Base-by-base conservation (phyloP, 2,797 vertebrate species). In the Pangasius djambal region DNA sequence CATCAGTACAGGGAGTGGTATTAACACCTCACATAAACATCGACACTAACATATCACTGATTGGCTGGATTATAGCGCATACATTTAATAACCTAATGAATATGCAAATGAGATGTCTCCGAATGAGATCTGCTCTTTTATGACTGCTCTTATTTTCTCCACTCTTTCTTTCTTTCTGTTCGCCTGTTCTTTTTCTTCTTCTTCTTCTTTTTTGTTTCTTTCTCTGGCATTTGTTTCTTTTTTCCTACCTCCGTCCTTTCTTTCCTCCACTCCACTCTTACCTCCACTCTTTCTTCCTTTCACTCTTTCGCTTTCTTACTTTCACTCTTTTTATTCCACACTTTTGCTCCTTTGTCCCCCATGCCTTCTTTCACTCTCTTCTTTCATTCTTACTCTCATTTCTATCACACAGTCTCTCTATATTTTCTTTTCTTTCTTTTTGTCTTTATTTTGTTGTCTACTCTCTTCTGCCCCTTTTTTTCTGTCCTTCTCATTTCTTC, bases 61-160 rank as follows among this genome's bases (percentile, higher is more conserved):
- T 79, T 79, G 77, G 77, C 52, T 55, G 52, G 77, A 79, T 79
- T 79, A 34, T 10, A 34, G 18, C n/a, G 18, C 77, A 34, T 57
- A 37, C n/a, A 10, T 22, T 79, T 57, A 34, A 55, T 34, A 10
- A 20, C 16, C 50, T 79, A 5, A 79, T 57, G n/a, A 34, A 79
- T 79, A 79, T 79, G 50, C 50, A 57, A 79, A 79, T 79, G 50
- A 79, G 50, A 79, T 34, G 75, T 31, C 16, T 52, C 28, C 9
- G 15, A 31, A 52, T 52, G 28, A 79, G 48, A 31, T 55, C 13
- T 74, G 10, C 70, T 74, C 6, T n/a, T 50, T 16, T 77, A 6
- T 28, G 13, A 15, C 5, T n/a, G 16, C 40, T 48, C 12, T 28
- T 48, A 7, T 48, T 48, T 48, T 48, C 44, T 48, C 44, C 44